These are phyloP conservation scores for Papilio machaon DNA, from an alignment of 1,140 invertebrate genomes.

Conservation along the genomic window DNA sequence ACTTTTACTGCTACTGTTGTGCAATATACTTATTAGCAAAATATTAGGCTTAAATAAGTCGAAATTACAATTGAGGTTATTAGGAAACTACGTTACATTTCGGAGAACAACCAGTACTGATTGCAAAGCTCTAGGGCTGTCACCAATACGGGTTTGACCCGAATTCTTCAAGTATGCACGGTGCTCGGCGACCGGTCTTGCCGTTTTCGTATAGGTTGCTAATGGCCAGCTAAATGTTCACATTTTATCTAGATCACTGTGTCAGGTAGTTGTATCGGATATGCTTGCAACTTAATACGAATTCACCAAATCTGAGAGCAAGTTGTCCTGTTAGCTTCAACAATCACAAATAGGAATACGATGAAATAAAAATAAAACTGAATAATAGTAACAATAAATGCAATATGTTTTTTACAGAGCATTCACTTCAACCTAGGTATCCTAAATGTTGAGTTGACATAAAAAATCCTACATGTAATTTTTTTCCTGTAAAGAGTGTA, in stretches of 20 bases:
- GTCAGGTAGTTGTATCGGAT: constrained; percentile 10
- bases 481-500: background rate
- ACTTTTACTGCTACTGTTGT: background rate
- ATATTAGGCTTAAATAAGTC: background rate
- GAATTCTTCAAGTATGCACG: background rate
- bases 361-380: background rate
- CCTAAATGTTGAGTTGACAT: background rate
- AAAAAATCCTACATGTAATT: background rate
- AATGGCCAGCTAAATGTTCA: constrained; percentile 31
- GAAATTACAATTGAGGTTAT: background rate
- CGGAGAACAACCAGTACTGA: constrained; percentile 13
- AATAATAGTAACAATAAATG: background rate
- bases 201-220: constrained; percentile 22
- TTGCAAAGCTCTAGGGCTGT: background rate
- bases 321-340: background rate
- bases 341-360: background rate
- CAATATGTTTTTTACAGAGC: background rate
- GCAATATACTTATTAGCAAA: background rate
- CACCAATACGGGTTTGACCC: background rate
- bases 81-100: constrained; percentile 11
- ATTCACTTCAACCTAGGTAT: background rate
- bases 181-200: background rate
- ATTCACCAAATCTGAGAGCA: background rate
- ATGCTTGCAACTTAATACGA: background rate
- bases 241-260: constrained; percentile 16